Conservation (phyloP, 1,140 invertebrate genomes). For the Epicauta chinensis region DNA sequence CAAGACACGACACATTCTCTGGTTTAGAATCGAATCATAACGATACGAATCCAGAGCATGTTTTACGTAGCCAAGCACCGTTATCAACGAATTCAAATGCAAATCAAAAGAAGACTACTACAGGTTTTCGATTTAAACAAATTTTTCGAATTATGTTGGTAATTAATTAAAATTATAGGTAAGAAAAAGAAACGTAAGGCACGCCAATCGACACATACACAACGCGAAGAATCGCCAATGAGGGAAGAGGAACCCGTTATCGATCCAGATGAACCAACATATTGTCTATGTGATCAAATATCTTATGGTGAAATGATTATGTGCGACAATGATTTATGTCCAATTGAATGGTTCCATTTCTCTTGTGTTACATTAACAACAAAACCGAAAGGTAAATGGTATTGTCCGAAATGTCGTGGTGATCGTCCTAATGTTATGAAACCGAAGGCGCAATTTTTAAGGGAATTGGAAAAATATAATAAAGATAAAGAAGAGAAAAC, state of each 20-base stretch:
- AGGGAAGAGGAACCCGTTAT: conserved; percentile 71
- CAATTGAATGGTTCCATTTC: conserved; percentile 99
- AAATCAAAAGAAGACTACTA: conserved; percentile 28
- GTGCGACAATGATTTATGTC: conserved; percentile 96
- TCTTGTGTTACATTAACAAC: conserved; percentile 92
- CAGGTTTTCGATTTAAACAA: too few species aligned
- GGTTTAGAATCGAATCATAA: conserved; percentile 33
- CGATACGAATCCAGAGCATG: conserved; percentile 42
- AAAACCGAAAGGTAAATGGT: conserved; percentile 99
- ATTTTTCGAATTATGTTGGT: too few species aligned
- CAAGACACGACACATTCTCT: conserved; percentile 51
- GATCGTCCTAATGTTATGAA: conserved; percentile 91
- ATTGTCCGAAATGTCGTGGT: conserved; percentile 89
- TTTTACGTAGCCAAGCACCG: conserved; percentile 31
- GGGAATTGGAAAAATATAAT: conserved; percentile 84
- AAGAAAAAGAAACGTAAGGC: conserved; percentile 80
- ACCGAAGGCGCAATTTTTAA: conserved; percentile 82
- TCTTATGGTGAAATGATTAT: conserved; percentile 99
- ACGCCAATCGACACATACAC: conserved; percentile 48
- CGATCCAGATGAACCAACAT: conserved; percentile 94
- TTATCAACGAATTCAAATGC: conserved; percentile 14
- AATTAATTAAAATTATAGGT: too few species aligned
- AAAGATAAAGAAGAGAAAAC: conserved; percentile 88
- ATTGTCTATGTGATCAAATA: conserved; percentile 91
- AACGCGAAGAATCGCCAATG: conserved; percentile 63